A percentile compares a stretch with the other conserved stretches of the same genome.
Conservation (phyloP, 2,888 invertebrate species). For the Agrilus biguttatus region DNA sequence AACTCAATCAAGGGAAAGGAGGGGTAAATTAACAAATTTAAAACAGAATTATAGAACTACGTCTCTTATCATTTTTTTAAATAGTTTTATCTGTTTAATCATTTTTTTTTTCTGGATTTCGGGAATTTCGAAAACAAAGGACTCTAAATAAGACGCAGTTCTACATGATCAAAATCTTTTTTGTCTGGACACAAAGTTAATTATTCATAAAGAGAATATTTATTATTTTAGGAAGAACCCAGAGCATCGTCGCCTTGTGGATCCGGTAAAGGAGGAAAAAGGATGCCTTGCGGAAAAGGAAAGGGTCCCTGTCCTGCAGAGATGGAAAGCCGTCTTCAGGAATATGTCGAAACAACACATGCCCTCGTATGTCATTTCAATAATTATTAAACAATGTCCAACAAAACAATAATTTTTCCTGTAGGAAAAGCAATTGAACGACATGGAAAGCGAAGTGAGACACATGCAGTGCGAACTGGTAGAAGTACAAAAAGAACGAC, state of each 20-base stretch:
- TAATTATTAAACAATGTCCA: not conserved
- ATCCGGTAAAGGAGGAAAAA: conserved; percentile 8
- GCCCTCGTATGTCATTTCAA: conserved; percentile 23
- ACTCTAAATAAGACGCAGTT: too few species aligned
- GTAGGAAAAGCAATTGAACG: conserved; percentile 44
- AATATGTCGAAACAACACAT: conserved; percentile 31
- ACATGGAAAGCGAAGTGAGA: conserved; percentile 44
- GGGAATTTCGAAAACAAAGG: too few species aligned
- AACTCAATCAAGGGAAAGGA: conserved; percentile 23
- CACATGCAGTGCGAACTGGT: conserved; percentile 38
- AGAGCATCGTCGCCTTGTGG: conserved; percentile 3
- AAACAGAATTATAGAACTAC: not conserved
- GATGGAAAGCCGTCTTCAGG: conserved; percentile 27
- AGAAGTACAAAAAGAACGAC: conserved; percentile 35
- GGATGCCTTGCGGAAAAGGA: conserved; percentile 23
- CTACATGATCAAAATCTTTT: too few species aligned
- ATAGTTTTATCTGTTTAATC: too few species aligned
- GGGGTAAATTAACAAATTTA: not conserved
- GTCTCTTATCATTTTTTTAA: not conserved
- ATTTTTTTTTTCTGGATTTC: too few species aligned
- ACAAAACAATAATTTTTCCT: not conserved
- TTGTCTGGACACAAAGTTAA: not conserved
- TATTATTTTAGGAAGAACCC: conserved; percentile 1
- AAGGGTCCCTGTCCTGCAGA: conserved; percentile 32
- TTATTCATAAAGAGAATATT: not conserved